Evolutionary conservation across 2,113 vertebrate genomes (phyloP).

Genomic region (Peromyscus californicus): DNA sequence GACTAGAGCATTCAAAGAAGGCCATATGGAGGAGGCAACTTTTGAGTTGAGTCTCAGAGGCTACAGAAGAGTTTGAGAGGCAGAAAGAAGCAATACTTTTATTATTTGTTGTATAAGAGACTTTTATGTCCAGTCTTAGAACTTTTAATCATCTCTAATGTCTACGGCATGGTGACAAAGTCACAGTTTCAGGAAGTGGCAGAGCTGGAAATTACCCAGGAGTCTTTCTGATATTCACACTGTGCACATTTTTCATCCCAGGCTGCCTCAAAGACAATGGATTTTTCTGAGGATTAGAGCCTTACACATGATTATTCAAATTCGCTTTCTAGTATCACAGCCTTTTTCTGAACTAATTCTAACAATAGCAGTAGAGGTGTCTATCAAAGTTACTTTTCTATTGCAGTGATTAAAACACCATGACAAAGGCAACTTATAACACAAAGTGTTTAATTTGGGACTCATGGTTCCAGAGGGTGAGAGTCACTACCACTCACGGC

Average conservation of each 20-base stretch:
- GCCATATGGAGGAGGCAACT: neutral
- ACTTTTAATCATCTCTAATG: neutral
- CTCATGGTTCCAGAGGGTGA: neutral
- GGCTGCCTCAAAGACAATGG: rapidly evolving
- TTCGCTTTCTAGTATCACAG: neutral
- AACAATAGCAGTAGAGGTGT: neutral
- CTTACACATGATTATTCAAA: neutral
- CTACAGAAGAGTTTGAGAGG: slow-evolving; percentile 5
- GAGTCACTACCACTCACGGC: neutral
- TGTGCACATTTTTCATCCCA: neutral
- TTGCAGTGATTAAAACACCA: neutral
- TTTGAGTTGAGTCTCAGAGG: neutral
- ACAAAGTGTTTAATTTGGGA: neutral
- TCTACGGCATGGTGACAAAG: neutral
- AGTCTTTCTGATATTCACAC: neutral
- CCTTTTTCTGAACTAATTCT: slow-evolving; percentile 6
- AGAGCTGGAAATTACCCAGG: slow-evolving; percentile 6
- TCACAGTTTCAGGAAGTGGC: neutral
- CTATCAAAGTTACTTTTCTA: neutral
- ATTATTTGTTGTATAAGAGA: neutral
- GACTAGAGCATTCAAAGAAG: neutral
- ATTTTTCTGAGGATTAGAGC: neutral
- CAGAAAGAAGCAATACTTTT: neutral
- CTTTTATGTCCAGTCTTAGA: neutral
- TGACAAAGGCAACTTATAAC: neutral